Evolutionary conservation across 2,113 vertebrate species (phyloP).

Genomic region (Acanthisitta chloris): DNA sequence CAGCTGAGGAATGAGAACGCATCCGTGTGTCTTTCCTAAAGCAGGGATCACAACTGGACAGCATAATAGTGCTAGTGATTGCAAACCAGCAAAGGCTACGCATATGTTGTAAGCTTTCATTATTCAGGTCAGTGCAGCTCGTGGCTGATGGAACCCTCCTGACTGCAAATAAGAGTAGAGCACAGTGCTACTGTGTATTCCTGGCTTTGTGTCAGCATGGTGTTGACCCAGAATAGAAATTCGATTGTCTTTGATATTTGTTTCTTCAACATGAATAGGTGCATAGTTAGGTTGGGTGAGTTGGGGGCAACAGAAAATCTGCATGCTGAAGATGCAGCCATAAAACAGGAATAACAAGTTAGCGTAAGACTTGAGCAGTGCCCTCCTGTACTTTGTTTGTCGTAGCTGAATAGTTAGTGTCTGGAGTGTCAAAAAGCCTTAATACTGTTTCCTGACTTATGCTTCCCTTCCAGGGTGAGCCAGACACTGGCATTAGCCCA

Average conservation of each 20-base stretch:
- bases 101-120: background rate
- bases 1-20: background rate
- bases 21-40: background rate
- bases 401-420: background rate
- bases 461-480: background rate
- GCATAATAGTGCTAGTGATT: slow-evolving; percentile 4
- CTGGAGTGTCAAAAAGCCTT: background rate
- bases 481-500: background rate
- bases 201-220: background rate
- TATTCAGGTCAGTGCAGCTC: slow-evolving; percentile 48
- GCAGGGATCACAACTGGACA: background rate
- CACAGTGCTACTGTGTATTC: slow-evolving; percentile 51
- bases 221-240: slow-evolving; percentile 32
- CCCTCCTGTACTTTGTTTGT: background rate
- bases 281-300: background rate
- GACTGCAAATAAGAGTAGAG: slow-evolving; percentile 59
- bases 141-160: slow-evolving; percentile 15
- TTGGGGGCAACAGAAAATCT: background rate
- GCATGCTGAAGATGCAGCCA: background rate
- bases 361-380: background rate
- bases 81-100: background rate
- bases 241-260: background rate
- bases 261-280: background rate
- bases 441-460: background rate
- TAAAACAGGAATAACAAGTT: background rate